A percentile compares a stretch with the other conserved stretches of the same genome.
Conservation (phyloP, 2,888 invertebrate genomes). For the Drosophila ustulata region DNA sequence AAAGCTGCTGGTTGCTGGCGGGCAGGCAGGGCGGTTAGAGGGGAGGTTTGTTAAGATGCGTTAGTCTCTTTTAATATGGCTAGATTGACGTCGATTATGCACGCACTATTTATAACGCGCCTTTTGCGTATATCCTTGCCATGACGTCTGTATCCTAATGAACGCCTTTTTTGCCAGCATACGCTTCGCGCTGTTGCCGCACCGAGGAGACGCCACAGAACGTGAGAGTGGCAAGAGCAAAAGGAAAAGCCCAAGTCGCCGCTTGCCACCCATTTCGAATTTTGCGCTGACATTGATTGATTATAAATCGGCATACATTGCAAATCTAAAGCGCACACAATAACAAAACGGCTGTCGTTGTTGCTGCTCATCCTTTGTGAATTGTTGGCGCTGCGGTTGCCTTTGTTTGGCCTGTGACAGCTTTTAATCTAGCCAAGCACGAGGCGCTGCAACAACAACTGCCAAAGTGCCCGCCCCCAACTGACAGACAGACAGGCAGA, state of each 20-base stretch:
- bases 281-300: constrained; percentile 83
- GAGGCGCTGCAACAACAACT: constrained; percentile 50
- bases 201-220: background rate
- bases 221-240: constrained; percentile 4
- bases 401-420: constrained; percentile 81
- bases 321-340: constrained; percentile 81
- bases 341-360: constrained; percentile 59
- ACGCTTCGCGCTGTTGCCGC: constrained; percentile 56
- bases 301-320: constrained; percentile 84
- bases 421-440: constrained; percentile 78
- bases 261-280: constrained; percentile 62
- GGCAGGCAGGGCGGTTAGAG: background rate
- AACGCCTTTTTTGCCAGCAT: constrained; percentile 67
- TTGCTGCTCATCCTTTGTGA: constrained; percentile 70
- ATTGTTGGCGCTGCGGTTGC: constrained; percentile 72
- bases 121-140: constrained; percentile 60
- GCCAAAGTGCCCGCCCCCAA: constrained; percentile 58
- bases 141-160: constrained; percentile 78
- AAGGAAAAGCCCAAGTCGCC: constrained; percentile 14
- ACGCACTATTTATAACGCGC: constrained; percentile 79
- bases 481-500: constrained; percentile 18
- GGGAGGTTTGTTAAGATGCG: constrained; percentile 35
- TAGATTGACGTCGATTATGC: constrained; percentile 80
- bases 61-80: constrained; percentile 77
- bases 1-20: background rate